phyloP scores from a whole-genome alignment of 1,140 invertebrate species.

The Caerostris darwini region DNA sequence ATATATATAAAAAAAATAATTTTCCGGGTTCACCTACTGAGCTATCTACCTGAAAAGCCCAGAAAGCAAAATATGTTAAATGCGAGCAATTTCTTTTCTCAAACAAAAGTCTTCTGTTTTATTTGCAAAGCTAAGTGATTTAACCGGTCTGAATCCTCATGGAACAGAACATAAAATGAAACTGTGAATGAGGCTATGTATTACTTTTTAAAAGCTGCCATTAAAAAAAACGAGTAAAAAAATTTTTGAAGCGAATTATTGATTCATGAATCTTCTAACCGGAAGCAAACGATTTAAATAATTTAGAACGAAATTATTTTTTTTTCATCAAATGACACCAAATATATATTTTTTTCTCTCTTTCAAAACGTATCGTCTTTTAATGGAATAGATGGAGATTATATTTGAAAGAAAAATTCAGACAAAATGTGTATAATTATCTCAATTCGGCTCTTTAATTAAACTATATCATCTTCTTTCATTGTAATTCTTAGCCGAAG shows the following conservation, averaged over 20 bases:
- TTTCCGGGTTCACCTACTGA: neutral
- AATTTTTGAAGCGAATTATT: neutral
- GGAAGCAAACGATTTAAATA: conserved; percentile 10
- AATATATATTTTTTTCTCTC: neutral
- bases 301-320: neutral
- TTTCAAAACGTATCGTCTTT: neutral
- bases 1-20: neutral
- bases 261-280: conserved; percentile 10
- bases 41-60: neutral
- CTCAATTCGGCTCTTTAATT: no score
- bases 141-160: conserved; percentile 12
- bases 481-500: no score
- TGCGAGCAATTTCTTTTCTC: conserved; percentile 18
- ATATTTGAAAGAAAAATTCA: neutral
- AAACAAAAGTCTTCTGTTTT: conserved; percentile 18
- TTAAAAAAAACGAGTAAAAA: neutral
- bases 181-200: conserved; percentile 15
- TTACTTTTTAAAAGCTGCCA: neutral
- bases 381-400: no score
- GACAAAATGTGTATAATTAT: conserved; percentile 2
- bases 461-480: no score
- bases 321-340: neutral
- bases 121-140: conserved; percentile 13
- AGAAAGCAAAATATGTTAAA: conserved; percentile 37
- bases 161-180: neutral